Percentiles rank a stretch among this genome's conserved stretches.
These are phyloP conservation scores for Neoitamus cyanurus DNA, from an alignment of 2,888 invertebrate genomes.

Conservation along the genomic window DNA sequence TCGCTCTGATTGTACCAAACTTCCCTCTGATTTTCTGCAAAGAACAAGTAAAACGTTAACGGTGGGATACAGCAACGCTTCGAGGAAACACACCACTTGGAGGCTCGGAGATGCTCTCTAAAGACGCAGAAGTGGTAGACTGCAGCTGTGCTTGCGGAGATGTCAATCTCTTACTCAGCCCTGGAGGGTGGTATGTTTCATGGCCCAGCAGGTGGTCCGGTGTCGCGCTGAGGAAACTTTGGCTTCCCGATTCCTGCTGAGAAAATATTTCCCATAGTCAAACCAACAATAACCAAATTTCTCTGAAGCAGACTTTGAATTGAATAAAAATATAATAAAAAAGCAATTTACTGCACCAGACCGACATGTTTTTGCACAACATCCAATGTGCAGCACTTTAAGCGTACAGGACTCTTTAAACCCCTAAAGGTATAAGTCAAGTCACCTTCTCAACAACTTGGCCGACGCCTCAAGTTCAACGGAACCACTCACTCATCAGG, in stretches of 20 bases:
- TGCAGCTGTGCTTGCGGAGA: slow-evolving; percentile 33
- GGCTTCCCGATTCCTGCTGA: slow-evolving; percentile 40
- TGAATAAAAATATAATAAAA: neutral
- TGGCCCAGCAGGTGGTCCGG: slow-evolving; percentile 55
- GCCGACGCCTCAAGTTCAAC: neutral
- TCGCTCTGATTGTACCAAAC: slow-evolving; percentile 59
- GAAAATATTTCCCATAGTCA: slow-evolving; percentile 10
- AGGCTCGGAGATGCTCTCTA: slow-evolving; percentile 42
- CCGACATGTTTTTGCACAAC: neutral
- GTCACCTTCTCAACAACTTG: neutral
- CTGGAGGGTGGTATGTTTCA: slow-evolving; percentile 53
- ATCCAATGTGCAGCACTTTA: neutral
- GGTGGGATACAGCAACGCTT: neutral
- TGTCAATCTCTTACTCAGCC: slow-evolving; percentile 50
- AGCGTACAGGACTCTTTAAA: neutral
- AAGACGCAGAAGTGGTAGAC: slow-evolving; percentile 3
- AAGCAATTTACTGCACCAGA: slow-evolving; percentile 1
- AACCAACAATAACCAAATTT: slow-evolving; percentile 14
- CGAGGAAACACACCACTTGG: slow-evolving; percentile 51
- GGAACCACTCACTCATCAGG: slow-evolving; percentile 9
- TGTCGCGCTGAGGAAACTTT: slow-evolving; percentile 49
- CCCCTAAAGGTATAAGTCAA: neutral
- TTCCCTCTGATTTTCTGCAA: slow-evolving; percentile 54
- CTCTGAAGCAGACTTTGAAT: neutral
- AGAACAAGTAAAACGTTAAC: neutral